Base-by-base conservation (phyloP, 2,113 vertebrate species). In the Diphyllodes magnificus region DNA sequence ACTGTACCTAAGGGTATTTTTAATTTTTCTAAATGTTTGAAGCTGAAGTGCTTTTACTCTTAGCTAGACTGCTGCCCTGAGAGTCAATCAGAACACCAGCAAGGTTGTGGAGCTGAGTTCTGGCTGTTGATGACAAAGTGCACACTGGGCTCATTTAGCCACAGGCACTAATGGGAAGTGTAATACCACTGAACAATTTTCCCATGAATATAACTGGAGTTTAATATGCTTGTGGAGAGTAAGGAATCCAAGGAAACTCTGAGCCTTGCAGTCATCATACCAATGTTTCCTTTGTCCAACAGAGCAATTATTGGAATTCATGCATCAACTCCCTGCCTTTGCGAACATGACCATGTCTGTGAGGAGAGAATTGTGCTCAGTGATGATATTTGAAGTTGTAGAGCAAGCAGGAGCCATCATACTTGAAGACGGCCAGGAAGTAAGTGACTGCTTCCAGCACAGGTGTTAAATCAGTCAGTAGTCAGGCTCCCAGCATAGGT, bases 331-430 rank as follows among this genome's bases (percentile, higher is more conserved):
- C 35, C 99, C 99, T 14, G 99, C 99, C 54, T 99, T 99, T 91
- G 98, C 99, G 33, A 99, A 99, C 97, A 99, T 99, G 99, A 99
- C 99, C 50, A 99, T 99, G 99, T 99, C 99, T 25, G 99, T 99
- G 92, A 98, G 99, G 85, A 98, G 99, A 89, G 99, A 99, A 3
- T 97, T 99, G 65, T 99, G 99, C 81, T 98, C 98, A 15, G 99
- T 99, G 95, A 99, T 99, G 99, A 98, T 99, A 95, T 99, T 99
- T 78, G 99, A 99, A 98, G 99, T 99, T 12, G 99, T 99, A 42
- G 99, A 99, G 91, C 99, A 99, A 95, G 98, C 98, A 12, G 98
- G 98, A 91, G 99, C 99, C 24, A 71, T 99, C 96, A 98, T 99
- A 61, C 98, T 99, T 87, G 98, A 99, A 53, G 97, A 99, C 92